These are phyloP conservation scores for Apostichopus californicus DNA, from an alignment of 35 echinoderm and acorn worm species.

Conservation along the genomic window DNA sequence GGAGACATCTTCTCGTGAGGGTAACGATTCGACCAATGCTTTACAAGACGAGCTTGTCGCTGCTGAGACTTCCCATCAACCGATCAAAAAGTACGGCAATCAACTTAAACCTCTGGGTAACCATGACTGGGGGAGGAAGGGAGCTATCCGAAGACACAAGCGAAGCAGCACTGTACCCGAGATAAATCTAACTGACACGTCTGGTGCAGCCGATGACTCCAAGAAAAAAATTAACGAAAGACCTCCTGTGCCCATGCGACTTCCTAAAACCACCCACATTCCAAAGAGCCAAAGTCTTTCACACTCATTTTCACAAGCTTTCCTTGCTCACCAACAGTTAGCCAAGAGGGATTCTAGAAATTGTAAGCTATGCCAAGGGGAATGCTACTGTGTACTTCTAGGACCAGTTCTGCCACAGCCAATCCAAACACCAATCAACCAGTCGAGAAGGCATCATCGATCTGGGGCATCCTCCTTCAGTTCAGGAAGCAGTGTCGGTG, in stretches of 20 bases:
- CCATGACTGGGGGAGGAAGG: not conserved
- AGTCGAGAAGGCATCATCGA: not conserved
- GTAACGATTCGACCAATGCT: no score
- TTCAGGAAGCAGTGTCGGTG: not conserved
- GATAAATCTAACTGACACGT: not conserved
- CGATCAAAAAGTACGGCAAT: not conserved
- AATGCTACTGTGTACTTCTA: not conserved
- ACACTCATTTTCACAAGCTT: not conserved
- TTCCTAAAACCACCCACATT: not conserved
- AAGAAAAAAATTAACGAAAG: no score
- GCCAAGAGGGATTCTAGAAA: not conserved
- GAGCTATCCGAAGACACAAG: not conserved
- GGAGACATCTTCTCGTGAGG: not conserved
- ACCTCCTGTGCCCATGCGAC: not conserved
- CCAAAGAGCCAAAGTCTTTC: not conserved
- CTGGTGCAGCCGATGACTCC: not conserved
- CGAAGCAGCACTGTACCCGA: not conserved
- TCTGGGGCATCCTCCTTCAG: not conserved
- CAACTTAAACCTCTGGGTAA: not conserved
- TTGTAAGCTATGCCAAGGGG: not conserved
- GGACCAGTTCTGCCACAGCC: slow-evolving; percentile 15
- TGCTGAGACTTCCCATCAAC: not conserved
- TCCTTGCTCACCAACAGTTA: not conserved
- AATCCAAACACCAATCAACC: not conserved
- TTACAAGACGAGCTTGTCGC: not conserved